These are phyloP conservation scores for Pelochelys cantorii DNA, from an alignment of 2,797 vertebrate genomes.

Conservation along the genomic window DNA sequence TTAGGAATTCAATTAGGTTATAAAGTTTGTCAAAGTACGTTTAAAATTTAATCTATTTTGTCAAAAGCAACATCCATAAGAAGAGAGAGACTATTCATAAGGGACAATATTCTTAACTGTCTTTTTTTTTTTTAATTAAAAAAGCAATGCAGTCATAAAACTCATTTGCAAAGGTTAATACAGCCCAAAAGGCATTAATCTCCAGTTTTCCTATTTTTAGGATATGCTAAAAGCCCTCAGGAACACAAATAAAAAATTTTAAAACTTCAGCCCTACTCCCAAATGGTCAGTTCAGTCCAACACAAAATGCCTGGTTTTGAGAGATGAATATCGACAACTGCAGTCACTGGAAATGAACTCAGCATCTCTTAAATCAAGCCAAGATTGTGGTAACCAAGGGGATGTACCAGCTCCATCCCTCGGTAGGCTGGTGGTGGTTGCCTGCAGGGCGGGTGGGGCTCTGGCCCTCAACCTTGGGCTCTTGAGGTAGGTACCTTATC, in stretches of 20 bases:
- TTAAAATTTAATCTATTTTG: constrained; percentile 59
- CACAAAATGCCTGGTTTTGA: constrained; percentile 22
- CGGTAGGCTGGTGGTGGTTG: too few relatives aligned
- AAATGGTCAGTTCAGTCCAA: neutral
- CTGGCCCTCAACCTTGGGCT: too few relatives aligned
- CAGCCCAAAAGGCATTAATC: constrained; percentile 73
- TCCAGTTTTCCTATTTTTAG: constrained; percentile 62
- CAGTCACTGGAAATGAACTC: neutral
- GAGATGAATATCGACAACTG: neutral
- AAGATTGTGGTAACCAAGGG: neutral
- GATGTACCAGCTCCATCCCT: too few relatives aligned
- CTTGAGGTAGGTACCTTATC: too few relatives aligned
- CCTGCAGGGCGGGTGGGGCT: too few relatives aligned
- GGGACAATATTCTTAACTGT: constrained; percentile 62
- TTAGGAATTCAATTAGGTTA: constrained; percentile 72
- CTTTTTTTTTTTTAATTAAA: constrained; percentile 55
- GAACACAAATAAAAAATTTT: constrained; percentile 59
- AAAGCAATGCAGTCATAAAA: constrained; percentile 68
- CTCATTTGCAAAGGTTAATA: constrained; percentile 80
- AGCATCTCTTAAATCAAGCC: neutral
- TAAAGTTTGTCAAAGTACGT: constrained; percentile 63
- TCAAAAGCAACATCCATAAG: constrained; percentile 54
- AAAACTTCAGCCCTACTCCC: constrained; percentile 33
- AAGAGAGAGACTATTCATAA: constrained; percentile 52
- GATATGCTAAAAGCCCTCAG: constrained; percentile 72